Percentiles rank a stretch among this genome's conserved stretches.
These are phyloP conservation scores for Danionella dracula DNA, from an alignment of 2,797 vertebrate species.

Conservation along the genomic window DNA sequence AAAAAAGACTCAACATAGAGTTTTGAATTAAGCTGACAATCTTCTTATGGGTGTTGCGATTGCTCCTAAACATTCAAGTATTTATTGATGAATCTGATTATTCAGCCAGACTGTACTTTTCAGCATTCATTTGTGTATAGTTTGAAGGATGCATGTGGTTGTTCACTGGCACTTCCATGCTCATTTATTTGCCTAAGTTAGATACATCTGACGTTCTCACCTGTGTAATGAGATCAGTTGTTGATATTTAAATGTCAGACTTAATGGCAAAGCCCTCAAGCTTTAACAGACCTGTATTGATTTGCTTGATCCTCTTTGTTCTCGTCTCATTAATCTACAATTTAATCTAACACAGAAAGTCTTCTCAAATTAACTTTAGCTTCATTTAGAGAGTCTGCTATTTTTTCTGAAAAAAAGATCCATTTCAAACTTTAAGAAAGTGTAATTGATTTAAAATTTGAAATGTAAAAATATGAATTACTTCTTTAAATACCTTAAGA, in stretches of 20 bases:
- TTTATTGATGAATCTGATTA: too few relatives aligned
- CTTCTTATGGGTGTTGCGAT: too few relatives aligned
- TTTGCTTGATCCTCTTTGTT: slow-evolving; percentile 38
- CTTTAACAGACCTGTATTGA: slow-evolving; percentile 33
- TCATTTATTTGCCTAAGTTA: slow-evolving; percentile 44
- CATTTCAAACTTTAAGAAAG: too few relatives aligned
- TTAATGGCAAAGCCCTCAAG: slow-evolving; percentile 44
- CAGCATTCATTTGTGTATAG: not conserved
- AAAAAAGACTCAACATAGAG: not conserved
- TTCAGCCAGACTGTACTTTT: too few relatives aligned
- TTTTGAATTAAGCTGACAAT: too few relatives aligned
- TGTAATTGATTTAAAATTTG: too few relatives aligned
- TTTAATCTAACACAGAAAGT: slow-evolving; percentile 12
- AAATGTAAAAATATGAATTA: too few relatives aligned
- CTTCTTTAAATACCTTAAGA: too few relatives aligned
- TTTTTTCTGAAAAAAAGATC: too few relatives aligned
- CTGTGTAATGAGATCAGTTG: slow-evolving; percentile 44
- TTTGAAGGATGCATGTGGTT: not conserved
- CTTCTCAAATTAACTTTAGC: not conserved
- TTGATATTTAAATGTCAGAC: slow-evolving; percentile 48
- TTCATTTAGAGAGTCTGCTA: not conserved
- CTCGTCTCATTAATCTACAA: slow-evolving; percentile 27
- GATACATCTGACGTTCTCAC: slow-evolving; percentile 33
- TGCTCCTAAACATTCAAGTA: too few relatives aligned
- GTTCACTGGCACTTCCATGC: slow-evolving; percentile 9